Base-by-base conservation (phyloP, 2,888 invertebrate species). In the Apamea sordens region DNA sequence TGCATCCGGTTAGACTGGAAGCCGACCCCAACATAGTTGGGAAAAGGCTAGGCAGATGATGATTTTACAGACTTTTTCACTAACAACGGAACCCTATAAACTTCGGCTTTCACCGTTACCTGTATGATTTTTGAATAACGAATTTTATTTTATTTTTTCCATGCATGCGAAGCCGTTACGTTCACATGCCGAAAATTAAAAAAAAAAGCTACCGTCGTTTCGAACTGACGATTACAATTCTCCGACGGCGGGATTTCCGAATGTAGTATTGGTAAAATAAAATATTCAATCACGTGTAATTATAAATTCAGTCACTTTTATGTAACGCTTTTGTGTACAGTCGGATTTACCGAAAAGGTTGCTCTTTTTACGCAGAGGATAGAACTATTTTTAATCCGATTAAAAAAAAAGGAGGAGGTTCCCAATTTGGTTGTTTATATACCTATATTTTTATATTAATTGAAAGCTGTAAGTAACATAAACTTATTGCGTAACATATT, bases 201-300 rank as follows among this genome's bases (percentile, higher is more conserved):
- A 63, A 70, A 65, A 71, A 15, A 24, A 0, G 0, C 8, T 13
- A 21, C 4, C 1, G 6, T 24, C 47, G n/a, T 69, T 72, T 41
- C 21, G n/a, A 63, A 68, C 50, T 5, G 77, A 24, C 44, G 44
- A 53, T 82, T n/a, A 36, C 73, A 73, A 70, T 24, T 21, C 53
- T 44, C 47, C 56, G 10, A 32, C 50, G 28, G 18, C 59, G 28
- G 56, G n/a, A 73, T 53, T 63, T 56, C 18, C 59, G 72, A 83
- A 69, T 72, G 41, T 59, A 53, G 50, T 44, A 74, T 69, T 71
- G 79, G 59, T 41, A 15, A 74, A 83, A 83, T 69, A 61, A 83
- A 83, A 75, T 75, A 83, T 83, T 83, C 71, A 79, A 83, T 83
- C 63, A 50, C 41, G 18, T 24, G 41, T 44, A 15, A 82, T 82